Evolutionary conservation across 2,797 vertebrate genomes (phyloP).

Genomic region (Peromyscus nudipes): DNA sequence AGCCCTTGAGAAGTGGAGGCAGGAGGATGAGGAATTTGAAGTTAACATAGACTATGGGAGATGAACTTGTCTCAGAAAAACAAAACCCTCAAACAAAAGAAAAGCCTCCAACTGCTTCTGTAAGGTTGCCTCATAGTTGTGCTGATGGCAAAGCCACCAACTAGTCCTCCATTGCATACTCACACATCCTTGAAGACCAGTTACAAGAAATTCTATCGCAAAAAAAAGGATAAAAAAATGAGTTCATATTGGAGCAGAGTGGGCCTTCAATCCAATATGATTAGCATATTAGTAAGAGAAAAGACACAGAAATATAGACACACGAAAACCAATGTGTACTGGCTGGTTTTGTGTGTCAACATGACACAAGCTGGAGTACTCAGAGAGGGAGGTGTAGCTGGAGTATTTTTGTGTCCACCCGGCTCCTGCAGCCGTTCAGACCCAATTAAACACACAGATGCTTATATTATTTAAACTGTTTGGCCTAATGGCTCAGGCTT

Average conservation of each 20-base stretch:
- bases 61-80: not conserved
- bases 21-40: not conserved
- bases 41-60: not conserved
- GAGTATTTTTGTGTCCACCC: too few relatives aligned
- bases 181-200: not conserved
- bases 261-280: not conserved
- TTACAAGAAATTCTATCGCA: not conserved
- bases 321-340: not conserved
- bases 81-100: not conserved
- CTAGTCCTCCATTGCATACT: not conserved
- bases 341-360: not conserved
- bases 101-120: not conserved
- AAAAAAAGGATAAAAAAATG: not conserved
- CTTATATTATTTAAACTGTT: too few relatives aligned
- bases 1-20: not conserved
- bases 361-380: not conserved
- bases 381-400: not conserved
- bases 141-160: not conserved
- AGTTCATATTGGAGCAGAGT: slow-evolving; percentile 15
- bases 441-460: too few relatives aligned
- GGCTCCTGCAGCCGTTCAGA: too few relatives aligned
- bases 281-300: not conserved
- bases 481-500: too few relatives aligned
- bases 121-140: not conserved
- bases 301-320: not conserved